Evolutionary conservation across 1,140 invertebrate genomes (phyloP).

Genomic region (Halesus radiatus): DNA sequence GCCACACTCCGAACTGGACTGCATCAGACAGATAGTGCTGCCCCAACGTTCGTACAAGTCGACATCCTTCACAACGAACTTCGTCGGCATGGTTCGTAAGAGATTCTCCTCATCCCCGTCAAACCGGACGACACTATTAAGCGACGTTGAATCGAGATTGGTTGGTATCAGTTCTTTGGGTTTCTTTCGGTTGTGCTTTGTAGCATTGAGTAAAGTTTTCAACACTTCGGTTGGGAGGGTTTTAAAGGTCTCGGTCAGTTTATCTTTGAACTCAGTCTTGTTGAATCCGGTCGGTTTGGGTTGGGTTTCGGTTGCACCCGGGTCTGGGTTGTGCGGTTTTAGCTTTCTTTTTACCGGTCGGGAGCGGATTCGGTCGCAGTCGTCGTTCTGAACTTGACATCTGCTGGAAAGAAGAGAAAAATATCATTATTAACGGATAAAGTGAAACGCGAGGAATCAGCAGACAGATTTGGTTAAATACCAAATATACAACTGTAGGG

Average conservation of each 20-base stretch:
- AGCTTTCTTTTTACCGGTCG: slow-evolving; percentile 16
- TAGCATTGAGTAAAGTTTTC: neutral
- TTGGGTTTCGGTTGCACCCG: neutral
- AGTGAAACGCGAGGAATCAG: no score
- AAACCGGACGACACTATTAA: neutral
- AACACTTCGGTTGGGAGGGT: neutral
- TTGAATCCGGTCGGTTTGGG: neutral
- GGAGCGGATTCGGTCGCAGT: neutral
- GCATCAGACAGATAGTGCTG: slow-evolving; percentile 6
- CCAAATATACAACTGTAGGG: no score
- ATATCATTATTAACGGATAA: neutral
- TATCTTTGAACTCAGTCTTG: no score
- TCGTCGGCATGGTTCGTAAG: neutral
- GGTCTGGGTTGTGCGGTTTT: slow-evolving; percentile 2
- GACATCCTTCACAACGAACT: neutral
- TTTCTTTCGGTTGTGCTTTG: no score
- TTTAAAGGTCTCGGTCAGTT: neutral
- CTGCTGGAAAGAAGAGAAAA: neutral
- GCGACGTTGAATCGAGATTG: neutral
- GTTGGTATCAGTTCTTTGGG: no score
- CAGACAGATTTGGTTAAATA: no score
- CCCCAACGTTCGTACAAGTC: slow-evolving; percentile 2
- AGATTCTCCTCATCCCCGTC: neutral
- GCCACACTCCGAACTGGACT: neutral
- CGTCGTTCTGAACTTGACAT: neutral